Percentiles rank a stretch among this genome's conserved stretches.
phyloP scores from a whole-genome alignment of 2,797 vertebrate species.

The Podarcis siculus region DNA sequence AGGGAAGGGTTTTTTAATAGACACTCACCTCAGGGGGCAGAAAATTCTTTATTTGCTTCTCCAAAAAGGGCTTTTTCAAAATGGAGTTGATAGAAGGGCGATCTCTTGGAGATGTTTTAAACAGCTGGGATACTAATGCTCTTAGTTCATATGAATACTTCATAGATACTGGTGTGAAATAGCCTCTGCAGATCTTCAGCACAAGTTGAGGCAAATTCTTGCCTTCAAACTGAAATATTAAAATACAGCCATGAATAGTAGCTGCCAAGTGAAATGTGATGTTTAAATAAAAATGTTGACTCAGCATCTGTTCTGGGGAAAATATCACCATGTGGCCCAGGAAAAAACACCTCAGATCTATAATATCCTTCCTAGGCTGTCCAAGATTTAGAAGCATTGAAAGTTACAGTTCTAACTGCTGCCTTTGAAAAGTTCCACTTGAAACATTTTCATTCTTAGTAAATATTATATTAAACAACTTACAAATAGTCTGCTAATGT shows the following conservation, averaged over 20 bases:
- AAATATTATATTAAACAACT: constrained; percentile 28
- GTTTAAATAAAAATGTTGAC: not conserved
- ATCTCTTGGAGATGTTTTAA: constrained; percentile 86
- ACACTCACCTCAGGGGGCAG: constrained; percentile 83
- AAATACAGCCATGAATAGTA: constrained; percentile 18
- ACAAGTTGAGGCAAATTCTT: constrained; percentile 86
- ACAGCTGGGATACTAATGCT: constrained; percentile 85
- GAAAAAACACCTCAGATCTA: not conserved
- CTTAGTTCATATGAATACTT: constrained; percentile 84
- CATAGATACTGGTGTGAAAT: constrained; percentile 80
- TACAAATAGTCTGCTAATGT: constrained; percentile 20
- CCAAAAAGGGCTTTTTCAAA: constrained; percentile 84
- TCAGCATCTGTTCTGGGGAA: not conserved
- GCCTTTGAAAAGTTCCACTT: not conserved
- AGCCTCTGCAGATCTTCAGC: constrained; percentile 88
- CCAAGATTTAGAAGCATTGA: not conserved
- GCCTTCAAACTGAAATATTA: constrained; percentile 85
- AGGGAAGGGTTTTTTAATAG: not conserved
- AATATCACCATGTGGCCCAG: not conserved
- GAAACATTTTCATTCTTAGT: not conserved
- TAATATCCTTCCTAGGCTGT: not conserved
- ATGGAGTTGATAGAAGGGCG: constrained; percentile 89
- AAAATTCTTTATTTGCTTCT: constrained; percentile 79
- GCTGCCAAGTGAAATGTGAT: not conserved
- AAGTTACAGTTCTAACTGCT: not conserved